Conservation (phyloP, 2,113 vertebrate genomes). For the Trinectes maculatus region DNA sequence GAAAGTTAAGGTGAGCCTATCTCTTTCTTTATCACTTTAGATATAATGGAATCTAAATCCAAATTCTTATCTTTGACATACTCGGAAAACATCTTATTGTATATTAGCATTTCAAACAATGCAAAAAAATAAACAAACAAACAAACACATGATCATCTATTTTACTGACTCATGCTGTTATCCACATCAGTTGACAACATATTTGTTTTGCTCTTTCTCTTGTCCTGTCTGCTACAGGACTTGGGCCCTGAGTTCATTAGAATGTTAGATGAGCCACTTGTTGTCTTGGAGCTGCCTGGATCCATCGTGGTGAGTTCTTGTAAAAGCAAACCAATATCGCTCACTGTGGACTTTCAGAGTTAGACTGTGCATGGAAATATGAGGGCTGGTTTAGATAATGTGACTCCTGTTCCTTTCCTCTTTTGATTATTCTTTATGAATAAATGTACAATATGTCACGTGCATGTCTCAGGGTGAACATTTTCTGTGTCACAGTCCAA, state of each 20-base stretch:
- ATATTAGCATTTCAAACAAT: background rate
- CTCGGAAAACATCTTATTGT: background rate
- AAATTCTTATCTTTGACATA: background rate
- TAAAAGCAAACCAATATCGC: background rate
- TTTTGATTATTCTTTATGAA: too few species aligned
- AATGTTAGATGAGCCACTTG: slow-evolving; percentile 81
- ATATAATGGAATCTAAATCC: background rate
- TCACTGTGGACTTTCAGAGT: background rate
- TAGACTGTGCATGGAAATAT: background rate
- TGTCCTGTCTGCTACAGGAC: slow-evolving; percentile 69
- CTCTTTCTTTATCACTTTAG: too few species aligned
- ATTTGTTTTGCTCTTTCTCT: too few species aligned
- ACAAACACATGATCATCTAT: background rate
- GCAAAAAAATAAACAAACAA: background rate
- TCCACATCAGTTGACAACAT: too few species aligned
- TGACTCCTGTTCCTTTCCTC: too few species aligned
- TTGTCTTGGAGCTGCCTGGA: slow-evolving; percentile 86
- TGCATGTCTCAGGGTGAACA: too few species aligned
- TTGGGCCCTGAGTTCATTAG: slow-evolving; percentile 87
- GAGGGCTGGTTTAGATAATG: background rate
- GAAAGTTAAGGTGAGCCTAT: slow-evolving; percentile 82
- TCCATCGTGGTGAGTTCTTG: slow-evolving; percentile 85
- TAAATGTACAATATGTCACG: too few species aligned
- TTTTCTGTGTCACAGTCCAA: slow-evolving; percentile 78
- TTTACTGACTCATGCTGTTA: too few species aligned